phyloP scores from a whole-genome alignment of 2,113 vertebrate genomes.

The Phyllostomus hastatus region DNA sequence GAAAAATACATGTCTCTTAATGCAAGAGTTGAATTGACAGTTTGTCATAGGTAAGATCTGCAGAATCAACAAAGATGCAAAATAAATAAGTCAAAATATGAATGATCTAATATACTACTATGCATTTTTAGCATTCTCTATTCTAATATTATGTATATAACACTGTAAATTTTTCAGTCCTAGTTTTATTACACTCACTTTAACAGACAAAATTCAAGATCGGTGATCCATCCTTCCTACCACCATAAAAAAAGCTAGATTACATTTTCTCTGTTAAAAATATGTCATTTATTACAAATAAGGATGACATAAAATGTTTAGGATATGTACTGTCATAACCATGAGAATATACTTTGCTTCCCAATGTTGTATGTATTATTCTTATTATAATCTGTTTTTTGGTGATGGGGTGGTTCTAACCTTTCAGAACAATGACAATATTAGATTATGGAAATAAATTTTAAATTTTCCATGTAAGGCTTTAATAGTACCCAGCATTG shows the following conservation, averaged over 20 bases:
- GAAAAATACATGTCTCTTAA: constrained; percentile 85
- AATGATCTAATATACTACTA: constrained; percentile 72
- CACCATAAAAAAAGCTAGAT: constrained; percentile 58
- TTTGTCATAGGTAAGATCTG: constrained; percentile 80
- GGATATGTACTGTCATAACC: constrained; percentile 59
- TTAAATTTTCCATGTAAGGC: not conserved
- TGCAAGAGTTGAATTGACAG: constrained; percentile 74
- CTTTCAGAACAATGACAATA: not conserved
- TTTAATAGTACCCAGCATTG: not conserved
- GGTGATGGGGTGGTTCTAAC: not conserved
- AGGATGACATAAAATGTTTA: constrained; percentile 61
- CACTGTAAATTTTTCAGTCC: constrained; percentile 70
- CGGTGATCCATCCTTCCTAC: constrained; percentile 67
- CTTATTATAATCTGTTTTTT: not conserved
- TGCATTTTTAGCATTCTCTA: constrained; percentile 73
- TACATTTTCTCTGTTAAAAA: constrained; percentile 67
- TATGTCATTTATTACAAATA: constrained; percentile 64
- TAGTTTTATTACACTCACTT: constrained; percentile 68
- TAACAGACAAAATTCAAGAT: constrained; percentile 63
- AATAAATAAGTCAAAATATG: constrained; percentile 78
- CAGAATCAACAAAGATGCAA: constrained; percentile 80
- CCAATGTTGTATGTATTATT: constrained; percentile 14
- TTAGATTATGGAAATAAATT: not conserved
- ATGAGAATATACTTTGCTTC: constrained; percentile 61
- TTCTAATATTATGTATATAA: constrained; percentile 76